Conservation (phyloP, 1,140 invertebrate species). For the Drosophila equinoxialis region DNA sequence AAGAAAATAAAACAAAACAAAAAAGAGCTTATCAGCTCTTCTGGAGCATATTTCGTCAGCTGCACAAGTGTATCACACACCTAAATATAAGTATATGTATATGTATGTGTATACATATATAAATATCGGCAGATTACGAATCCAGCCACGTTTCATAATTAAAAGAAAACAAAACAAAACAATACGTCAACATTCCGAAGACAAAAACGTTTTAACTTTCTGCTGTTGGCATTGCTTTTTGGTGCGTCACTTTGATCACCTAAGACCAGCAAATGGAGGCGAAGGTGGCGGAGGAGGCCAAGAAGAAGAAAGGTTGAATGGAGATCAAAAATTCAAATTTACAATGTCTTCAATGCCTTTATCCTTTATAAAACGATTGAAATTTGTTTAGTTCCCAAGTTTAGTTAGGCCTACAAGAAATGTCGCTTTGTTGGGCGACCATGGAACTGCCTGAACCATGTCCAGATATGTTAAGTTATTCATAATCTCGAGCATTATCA, state of each 20-base stretch:
- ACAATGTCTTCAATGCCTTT: no score
- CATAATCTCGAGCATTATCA: conserved; percentile 1
- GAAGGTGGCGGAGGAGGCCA: neutral
- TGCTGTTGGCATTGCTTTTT: neutral
- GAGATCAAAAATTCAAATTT: no score
- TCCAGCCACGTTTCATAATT: conserved; percentile 9
- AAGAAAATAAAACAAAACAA: neutral
- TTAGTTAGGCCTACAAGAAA: neutral
- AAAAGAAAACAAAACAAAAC: conserved; percentile 4
- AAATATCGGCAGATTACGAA: conserved; percentile 5
- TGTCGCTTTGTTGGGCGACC: neutral
- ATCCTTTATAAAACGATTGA: no score
- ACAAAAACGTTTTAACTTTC: neutral
- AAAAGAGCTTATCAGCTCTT: conserved; percentile 11
- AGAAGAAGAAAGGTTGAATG: no score
- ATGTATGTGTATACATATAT: neutral
- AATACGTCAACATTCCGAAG: conserved; percentile 3
- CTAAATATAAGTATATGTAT: neutral
- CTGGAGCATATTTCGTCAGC: conserved; percentile 5
- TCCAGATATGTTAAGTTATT: neutral
- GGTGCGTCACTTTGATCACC: conserved; percentile 3
- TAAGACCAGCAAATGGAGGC: neutral
- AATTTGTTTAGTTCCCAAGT: no score
- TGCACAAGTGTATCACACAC: conserved; percentile 3
- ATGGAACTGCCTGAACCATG: neutral